phyloP scores from a whole-genome alignment of 2,888 invertebrate species.

The Andrena dorsata region DNA sequence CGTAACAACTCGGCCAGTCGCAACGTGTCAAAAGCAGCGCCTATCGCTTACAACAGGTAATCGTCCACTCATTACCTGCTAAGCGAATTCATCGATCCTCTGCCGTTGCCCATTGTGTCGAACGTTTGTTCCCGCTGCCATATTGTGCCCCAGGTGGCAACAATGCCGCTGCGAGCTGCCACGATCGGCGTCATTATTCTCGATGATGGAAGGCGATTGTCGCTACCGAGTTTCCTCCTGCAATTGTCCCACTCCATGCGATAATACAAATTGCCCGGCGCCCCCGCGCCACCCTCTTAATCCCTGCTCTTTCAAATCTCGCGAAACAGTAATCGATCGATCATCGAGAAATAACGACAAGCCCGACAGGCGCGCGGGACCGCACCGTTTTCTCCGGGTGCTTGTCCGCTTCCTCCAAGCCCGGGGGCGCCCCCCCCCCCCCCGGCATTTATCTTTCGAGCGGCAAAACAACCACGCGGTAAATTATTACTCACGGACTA shows the following conservation, averaged over 20 bases:
- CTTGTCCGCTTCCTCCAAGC: no score
- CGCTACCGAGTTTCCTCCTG: neutral
- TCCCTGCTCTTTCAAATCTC: no score
- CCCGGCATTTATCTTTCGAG: no score
- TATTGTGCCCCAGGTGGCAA: constrained; percentile 25
- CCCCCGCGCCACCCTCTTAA: neutral
- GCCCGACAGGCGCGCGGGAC: no score
- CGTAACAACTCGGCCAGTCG: neutral
- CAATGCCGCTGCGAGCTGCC: constrained; percentile 30
- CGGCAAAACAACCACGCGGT: neutral
- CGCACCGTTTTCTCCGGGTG: no score
- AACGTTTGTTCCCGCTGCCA: constrained; percentile 31
- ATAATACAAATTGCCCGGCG: no score
- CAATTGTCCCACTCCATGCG: neutral
- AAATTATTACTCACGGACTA: constrained; percentile 1
- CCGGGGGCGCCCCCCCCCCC: no score
- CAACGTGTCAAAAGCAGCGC: neutral
- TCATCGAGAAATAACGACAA: no score
- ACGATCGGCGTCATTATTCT: constrained; percentile 40
- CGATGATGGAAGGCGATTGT: constrained; percentile 17
- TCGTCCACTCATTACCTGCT: constrained; percentile 27
- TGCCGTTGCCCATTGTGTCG: constrained; percentile 25
- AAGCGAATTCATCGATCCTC: constrained; percentile 51
- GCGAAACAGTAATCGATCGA: no score
- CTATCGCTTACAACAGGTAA: constrained; percentile 15